Conservation (phyloP, 2,797 vertebrate species). For the Smutsia temminckii region DNA sequence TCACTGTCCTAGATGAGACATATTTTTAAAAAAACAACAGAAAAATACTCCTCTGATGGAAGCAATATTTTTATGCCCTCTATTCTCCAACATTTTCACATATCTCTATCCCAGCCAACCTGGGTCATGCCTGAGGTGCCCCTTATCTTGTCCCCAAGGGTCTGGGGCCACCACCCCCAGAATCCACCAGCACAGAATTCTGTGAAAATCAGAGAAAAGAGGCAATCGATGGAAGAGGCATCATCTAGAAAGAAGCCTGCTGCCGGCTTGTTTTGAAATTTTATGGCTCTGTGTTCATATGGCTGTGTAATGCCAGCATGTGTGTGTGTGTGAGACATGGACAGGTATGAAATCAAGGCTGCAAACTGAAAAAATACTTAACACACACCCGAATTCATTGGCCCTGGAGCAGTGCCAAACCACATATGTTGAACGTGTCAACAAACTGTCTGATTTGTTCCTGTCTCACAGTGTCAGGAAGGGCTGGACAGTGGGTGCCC, state of each 20-base stretch:
- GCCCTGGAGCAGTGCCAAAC: slow-evolving; percentile 64
- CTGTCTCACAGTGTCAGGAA: slow-evolving; percentile 72
- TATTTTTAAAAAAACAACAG: neutral
- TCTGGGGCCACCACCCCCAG: neutral
- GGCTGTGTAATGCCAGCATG: neutral
- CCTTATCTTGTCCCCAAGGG: neutral
- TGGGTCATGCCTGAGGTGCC: neutral
- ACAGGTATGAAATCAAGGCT: slow-evolving; percentile 22
- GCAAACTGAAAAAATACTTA: slow-evolving; percentile 59
- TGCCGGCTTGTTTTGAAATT: slow-evolving; percentile 24
- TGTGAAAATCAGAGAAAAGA: slow-evolving; percentile 52
- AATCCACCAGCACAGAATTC: slow-evolving; percentile 17
- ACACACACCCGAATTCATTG: slow-evolving; percentile 38
- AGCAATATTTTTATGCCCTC: slow-evolving; percentile 43
- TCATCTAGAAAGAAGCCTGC: neutral
- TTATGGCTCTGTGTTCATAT: neutral
- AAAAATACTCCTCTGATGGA: slow-evolving; percentile 23
- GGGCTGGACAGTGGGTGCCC: slow-evolving; percentile 56
- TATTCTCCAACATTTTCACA: slow-evolving; percentile 45
- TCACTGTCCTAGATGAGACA: slow-evolving; percentile 57
- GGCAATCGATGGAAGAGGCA: neutral
- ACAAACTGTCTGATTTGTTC: slow-evolving; percentile 81
- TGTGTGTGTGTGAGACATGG: neutral
- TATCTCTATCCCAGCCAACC: neutral
- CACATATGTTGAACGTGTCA: slow-evolving; percentile 65